Evolutionary conservation across 2,888 invertebrate species (phyloP).

Genomic region (Germaria angustata): DNA sequence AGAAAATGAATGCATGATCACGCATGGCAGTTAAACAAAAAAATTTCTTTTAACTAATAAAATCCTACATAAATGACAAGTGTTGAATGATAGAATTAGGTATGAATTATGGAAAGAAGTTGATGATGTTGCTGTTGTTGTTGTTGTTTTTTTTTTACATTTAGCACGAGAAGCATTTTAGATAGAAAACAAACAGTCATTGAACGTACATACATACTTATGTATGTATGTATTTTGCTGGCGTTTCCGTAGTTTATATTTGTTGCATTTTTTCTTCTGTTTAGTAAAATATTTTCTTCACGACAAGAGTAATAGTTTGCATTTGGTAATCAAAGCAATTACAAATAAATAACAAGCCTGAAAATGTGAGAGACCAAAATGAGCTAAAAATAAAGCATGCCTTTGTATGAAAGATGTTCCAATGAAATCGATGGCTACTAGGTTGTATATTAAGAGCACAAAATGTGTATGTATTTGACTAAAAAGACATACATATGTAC

Average conservation of each 20-base stretch:
- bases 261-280: background rate
- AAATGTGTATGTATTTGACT: too few species aligned
- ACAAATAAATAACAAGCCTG: too few species aligned
- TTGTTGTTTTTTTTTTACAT: background rate
- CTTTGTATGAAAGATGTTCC: too few species aligned
- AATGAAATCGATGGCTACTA: too few species aligned
- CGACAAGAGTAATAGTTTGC: too few species aligned
- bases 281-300: background rate
- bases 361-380: too few species aligned
- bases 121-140: slow-evolving; percentile 3
- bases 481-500: background rate
- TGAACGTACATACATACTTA: slow-evolving; percentile 30
- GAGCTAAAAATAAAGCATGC: too few species aligned
- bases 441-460: too few species aligned
- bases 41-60: background rate
- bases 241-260: background rate
- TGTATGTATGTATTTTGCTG: background rate
- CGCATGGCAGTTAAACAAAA: background rate
- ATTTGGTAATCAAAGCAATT: too few species aligned
- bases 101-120: background rate
- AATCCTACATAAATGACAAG: background rate
- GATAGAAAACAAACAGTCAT: slow-evolving; percentile 33
- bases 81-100: too few species aligned
- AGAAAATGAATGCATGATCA: too few species aligned
- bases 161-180: background rate